Percentiles rank a stretch among this genome's conserved stretches.
phyloP scores from a whole-genome alignment of 2,888 invertebrate species.

The Hetaerina titia region DNA sequence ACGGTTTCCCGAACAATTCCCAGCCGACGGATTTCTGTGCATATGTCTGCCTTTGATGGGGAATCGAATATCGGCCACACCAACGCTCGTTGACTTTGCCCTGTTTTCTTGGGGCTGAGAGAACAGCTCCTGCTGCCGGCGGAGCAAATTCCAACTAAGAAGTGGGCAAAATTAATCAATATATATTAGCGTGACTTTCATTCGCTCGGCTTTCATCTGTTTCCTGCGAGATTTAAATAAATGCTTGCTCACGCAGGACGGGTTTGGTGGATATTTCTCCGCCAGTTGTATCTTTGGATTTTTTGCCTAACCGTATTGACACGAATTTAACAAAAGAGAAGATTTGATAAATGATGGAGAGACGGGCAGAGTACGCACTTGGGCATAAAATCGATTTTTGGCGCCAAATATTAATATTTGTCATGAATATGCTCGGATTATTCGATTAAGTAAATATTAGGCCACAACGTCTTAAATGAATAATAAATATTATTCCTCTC shows the following conservation, averaged over 20 bases:
- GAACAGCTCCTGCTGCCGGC: conserved; percentile 63
- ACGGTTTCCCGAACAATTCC: conserved; percentile 37
- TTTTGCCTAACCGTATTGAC: neutral
- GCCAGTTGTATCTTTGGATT: neutral
- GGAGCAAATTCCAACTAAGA: conserved; percentile 62
- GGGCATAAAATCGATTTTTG: neutral
- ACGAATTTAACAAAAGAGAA: neutral
- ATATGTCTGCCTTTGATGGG: conserved; percentile 65
- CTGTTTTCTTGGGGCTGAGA: conserved; percentile 49
- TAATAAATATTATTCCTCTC: too few species aligned
- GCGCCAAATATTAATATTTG: neutral
- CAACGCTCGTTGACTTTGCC: conserved; percentile 61
- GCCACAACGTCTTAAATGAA: too few species aligned
- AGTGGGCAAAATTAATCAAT: conserved; percentile 58
- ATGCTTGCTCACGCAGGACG: neutral
- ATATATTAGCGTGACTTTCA: conserved; percentile 66
- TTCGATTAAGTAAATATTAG: too few species aligned
- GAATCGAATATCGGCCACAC: conserved; percentile 33
- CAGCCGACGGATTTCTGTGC: conserved; percentile 56
- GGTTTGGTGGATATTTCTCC: neutral
- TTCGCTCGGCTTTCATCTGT: conserved; percentile 47
- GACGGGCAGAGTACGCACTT: neutral
- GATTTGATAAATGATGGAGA: neutral
- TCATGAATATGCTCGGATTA: neutral
- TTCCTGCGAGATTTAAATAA: conserved; percentile 53